A percentile compares a stretch with the other conserved stretches of the same genome.
Evolutionary conservation across 2,888 invertebrate genomes (phyloP).

Genomic region (Ceriagrion tenellum): DNA sequence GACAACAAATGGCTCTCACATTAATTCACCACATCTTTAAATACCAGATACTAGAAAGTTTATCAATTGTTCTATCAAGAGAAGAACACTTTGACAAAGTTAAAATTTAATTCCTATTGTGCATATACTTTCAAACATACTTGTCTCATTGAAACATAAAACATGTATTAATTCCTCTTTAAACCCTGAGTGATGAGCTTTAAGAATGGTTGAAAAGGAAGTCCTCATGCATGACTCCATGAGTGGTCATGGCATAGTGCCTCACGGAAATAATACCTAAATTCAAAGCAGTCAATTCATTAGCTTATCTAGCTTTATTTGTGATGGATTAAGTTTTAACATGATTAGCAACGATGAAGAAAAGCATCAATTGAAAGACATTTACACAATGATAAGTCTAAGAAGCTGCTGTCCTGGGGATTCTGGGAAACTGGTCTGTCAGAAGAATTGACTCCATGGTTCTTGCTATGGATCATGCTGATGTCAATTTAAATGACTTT

Average conservation of each 20-base stretch:
- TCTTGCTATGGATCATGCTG: neutral
- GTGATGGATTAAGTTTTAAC: neutral
- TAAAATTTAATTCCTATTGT: conserved; percentile 51
- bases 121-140: conserved; percentile 56
- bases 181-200: conserved; percentile 64
- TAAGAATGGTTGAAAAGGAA: conserved; percentile 25
- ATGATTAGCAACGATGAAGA: neutral
- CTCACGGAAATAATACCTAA: neutral
- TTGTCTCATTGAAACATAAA: conserved; percentile 42
- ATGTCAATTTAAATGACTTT: neutral
- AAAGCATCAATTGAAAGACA: neutral
- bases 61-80: conserved; percentile 50
- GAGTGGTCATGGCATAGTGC: neutral
- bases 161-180: conserved; percentile 32
- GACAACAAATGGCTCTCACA: conserved; percentile 51
- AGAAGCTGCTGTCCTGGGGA: neutral
- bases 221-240: neutral
- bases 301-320: neutral
- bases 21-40: conserved; percentile 54
- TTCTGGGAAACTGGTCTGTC: neutral
- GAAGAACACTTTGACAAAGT: conserved; percentile 42
- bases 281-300: neutral
- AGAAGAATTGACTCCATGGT: neutral
- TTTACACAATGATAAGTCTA: neutral
- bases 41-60: conserved; percentile 45